Conservation (phyloP, 92 coral and sea anemone genomes). For the Anthopleura xanthogrammica region DNA sequence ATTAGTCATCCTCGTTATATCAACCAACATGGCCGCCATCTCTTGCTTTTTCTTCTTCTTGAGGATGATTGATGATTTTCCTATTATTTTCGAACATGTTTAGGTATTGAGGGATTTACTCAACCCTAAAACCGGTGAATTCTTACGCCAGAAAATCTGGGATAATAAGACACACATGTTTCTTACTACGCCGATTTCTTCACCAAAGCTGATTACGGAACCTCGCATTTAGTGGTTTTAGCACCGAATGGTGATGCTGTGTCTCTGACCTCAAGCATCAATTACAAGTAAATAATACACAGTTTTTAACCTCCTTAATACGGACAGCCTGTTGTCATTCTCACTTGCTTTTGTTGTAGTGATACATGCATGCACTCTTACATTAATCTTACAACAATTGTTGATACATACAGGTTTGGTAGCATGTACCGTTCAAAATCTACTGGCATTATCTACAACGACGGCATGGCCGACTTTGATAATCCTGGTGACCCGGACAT, state of each 20-base stretch:
- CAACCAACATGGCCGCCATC: too few relatives aligned
- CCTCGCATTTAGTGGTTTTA: conserved; percentile 75
- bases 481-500: conserved; percentile 42
- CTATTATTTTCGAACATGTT: too few relatives aligned
- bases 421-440: conserved; percentile 53
- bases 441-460: conserved; percentile 74
- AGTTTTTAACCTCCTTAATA: too few relatives aligned
- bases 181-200: conserved; percentile 62
- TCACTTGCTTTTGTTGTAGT: too few relatives aligned
- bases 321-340: too few relatives aligned
- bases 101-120: conserved; percentile 56
- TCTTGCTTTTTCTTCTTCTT: too few relatives aligned
- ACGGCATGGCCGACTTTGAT: conserved; percentile 72
- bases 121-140: conserved; percentile 66
- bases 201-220: conserved; percentile 63
- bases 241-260: conserved; percentile 88
- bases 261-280: conserved; percentile 75
- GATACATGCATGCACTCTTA: too few relatives aligned
- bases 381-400: too few relatives aligned
- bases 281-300: conserved; percentile 55
- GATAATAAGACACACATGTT: conserved; percentile 64
- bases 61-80: too few relatives aligned
- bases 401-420: conserved; percentile 52
- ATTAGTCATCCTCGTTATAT: too few relatives aligned
- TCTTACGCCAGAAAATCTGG: conserved; percentile 58